A percentile compares a stretch with the other conserved stretches of the same genome.
Conservation (phyloP, 1,140 invertebrate genomes). For the Drosophila sulfurigaster region DNA sequence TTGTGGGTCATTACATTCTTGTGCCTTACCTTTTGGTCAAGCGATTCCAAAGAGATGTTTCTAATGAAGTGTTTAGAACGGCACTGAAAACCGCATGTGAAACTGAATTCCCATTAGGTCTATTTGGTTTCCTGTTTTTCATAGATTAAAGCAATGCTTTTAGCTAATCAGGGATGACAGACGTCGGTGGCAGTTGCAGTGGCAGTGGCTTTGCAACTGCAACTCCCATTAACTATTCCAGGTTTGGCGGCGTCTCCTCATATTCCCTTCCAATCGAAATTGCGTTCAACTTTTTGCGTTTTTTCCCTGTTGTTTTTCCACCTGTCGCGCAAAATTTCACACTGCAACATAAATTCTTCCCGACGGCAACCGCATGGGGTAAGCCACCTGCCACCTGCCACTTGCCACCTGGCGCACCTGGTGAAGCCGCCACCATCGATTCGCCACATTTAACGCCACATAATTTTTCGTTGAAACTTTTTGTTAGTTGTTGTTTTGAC, state of each 20-base stretch:
- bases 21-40: slow-evolving; percentile 15
- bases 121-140: slow-evolving; percentile 29
- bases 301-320: slow-evolving; percentile 61
- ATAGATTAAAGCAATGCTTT: slow-evolving; percentile 56
- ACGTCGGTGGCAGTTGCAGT: background rate
- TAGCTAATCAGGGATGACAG: slow-evolving; percentile 10
- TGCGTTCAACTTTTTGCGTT: slow-evolving; percentile 63
- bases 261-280: slow-evolving; percentile 40
- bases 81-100: background rate
- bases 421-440: slow-evolving; percentile 48
- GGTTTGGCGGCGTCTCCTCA: slow-evolving; percentile 13
- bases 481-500: slow-evolving; percentile 68
- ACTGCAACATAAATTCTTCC: slow-evolving; percentile 75
- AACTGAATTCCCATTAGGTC: background rate
- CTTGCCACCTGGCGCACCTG: slow-evolving; percentile 11
- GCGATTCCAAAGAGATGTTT: slow-evolving; percentile 8
- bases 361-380: slow-evolving; percentile 68
- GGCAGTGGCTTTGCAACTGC: background rate
- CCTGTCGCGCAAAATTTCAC: slow-evolving; percentile 80
- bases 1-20: background rate
- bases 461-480: slow-evolving; percentile 76
- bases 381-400: slow-evolving; percentile 41
- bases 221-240: background rate
- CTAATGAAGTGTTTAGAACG: slow-evolving; percentile 58
- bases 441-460: slow-evolving; percentile 79